phyloP scores from a whole-genome alignment of 2,113 vertebrate genomes.

The Semicossyphus pulcher region DNA sequence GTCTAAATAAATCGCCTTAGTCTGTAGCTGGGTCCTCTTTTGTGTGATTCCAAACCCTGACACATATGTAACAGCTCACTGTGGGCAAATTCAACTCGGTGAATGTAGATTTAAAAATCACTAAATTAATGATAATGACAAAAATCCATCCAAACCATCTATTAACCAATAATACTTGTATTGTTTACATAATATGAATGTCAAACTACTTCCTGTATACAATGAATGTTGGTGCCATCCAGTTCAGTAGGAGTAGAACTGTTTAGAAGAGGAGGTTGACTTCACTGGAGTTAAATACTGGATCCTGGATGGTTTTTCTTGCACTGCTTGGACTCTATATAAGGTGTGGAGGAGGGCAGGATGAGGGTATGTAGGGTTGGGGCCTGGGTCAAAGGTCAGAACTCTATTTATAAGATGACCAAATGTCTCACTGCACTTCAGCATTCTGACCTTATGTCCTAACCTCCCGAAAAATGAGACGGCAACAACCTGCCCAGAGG shows the following conservation, averaged over 20 bases:
- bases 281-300: not conserved
- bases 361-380: not conserved
- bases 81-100: no score
- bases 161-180: not conserved
- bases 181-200: not conserved
- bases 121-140: no score
- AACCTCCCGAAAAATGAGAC: conserved; percentile 20
- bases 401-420: conserved; percentile 12
- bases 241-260: no score
- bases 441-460: not conserved
- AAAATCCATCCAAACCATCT: no score
- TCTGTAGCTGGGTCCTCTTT: no score
- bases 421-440: not conserved
- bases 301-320: not conserved
- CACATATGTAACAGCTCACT: no score
- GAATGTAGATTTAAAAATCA: no score
- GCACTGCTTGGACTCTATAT: not conserved
- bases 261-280: no score
- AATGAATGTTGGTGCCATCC: not conserved
- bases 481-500: not conserved
- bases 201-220: not conserved
- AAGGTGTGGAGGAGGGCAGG: not conserved
- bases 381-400: not conserved
- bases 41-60: no score
- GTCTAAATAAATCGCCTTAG: no score